These are phyloP conservation scores for Falco punctatus DNA, from an alignment of 2,113 vertebrate species.

Conservation along the genomic window DNA sequence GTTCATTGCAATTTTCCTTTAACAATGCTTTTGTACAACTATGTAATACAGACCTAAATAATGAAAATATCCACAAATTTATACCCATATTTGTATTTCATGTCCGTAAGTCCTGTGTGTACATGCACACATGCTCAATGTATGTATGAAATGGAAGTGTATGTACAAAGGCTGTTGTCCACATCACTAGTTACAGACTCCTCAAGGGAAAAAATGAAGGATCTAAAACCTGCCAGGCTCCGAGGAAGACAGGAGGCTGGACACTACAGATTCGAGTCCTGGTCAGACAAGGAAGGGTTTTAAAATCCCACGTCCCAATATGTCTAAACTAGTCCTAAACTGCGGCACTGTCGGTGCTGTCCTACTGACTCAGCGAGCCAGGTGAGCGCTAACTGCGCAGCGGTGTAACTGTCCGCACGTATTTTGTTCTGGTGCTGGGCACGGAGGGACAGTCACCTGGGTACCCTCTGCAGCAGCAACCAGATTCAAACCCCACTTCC, in stretches of 20 bases:
- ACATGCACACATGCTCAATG: rapidly evolving
- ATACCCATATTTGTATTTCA: rapidly evolving
- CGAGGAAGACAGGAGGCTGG: not conserved
- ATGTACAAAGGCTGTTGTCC: rapidly evolving
- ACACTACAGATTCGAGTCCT: not conserved
- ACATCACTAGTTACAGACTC: not conserved
- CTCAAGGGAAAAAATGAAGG: not conserved
- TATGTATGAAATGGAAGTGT: rapidly evolving
- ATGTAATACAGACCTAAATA: rapidly evolving
- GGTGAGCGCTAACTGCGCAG: not conserved
- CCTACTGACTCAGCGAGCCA: rapidly evolving
- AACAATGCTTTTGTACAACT: rapidly evolving
- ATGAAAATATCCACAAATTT: rapidly evolving
- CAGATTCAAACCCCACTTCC: not conserved
- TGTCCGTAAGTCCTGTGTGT: rapidly evolving
- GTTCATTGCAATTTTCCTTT: not conserved
- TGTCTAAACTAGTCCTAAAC: not conserved
- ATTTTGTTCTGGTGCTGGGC: not conserved
- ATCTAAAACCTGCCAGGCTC: not conserved
- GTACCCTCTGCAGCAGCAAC: not conserved
- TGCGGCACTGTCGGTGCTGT: rapidly evolving
- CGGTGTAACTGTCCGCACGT: rapidly evolving
- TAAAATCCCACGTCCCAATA: rapidly evolving
- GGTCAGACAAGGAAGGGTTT: not conserved
- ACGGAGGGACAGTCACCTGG: rapidly evolving